phyloP scores from a whole-genome alignment of 2,888 invertebrate species.

The Melipona beecheii region DNA sequence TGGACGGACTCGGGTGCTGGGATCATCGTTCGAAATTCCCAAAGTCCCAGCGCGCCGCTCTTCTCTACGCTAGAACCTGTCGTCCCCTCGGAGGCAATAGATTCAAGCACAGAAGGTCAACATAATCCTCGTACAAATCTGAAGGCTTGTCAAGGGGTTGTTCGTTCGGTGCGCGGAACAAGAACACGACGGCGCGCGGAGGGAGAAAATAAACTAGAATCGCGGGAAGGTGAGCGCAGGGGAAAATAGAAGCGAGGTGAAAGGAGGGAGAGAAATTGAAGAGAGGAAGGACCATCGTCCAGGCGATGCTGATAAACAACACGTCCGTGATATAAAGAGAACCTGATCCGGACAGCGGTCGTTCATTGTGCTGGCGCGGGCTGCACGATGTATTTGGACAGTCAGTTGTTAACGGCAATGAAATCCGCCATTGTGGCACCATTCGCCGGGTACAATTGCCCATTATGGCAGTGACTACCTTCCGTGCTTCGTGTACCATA shows the following conservation, averaged over 20 bases:
- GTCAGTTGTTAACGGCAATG: constrained; percentile 80
- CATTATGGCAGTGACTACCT: constrained; percentile 78
- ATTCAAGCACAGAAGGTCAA: constrained; percentile 61
- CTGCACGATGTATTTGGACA: constrained; percentile 79
- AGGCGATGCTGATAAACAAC: constrained; percentile 75
- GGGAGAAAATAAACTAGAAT: constrained; percentile 42
- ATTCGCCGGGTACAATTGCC: constrained; percentile 78
- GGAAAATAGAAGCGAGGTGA: not conserved
- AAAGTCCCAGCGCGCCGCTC: constrained; percentile 31
- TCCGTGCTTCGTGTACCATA: constrained; percentile 77
- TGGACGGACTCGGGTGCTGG: constrained; percentile 13
- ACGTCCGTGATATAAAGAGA: constrained; percentile 74
- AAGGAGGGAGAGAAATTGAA: constrained; percentile 3
- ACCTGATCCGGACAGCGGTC: constrained; percentile 76
- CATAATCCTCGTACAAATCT: constrained; percentile 67
- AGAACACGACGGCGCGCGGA: not conserved
- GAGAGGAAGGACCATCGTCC: constrained; percentile 40
- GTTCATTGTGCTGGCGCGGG: constrained; percentile 75
- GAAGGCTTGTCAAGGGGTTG: constrained; percentile 64
- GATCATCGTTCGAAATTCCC: constrained; percentile 45
- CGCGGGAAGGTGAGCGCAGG: constrained; percentile 13
- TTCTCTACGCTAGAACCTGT: constrained; percentile 59
- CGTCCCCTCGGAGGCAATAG: constrained; percentile 58
- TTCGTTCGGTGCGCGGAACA: constrained; percentile 9
- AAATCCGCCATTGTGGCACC: constrained; percentile 79